A percentile compares a stretch with the other conserved stretches of the same genome.
phyloP scores from a whole-genome alignment of 1,140 invertebrate species.

The Phymastichus coffea region DNA sequence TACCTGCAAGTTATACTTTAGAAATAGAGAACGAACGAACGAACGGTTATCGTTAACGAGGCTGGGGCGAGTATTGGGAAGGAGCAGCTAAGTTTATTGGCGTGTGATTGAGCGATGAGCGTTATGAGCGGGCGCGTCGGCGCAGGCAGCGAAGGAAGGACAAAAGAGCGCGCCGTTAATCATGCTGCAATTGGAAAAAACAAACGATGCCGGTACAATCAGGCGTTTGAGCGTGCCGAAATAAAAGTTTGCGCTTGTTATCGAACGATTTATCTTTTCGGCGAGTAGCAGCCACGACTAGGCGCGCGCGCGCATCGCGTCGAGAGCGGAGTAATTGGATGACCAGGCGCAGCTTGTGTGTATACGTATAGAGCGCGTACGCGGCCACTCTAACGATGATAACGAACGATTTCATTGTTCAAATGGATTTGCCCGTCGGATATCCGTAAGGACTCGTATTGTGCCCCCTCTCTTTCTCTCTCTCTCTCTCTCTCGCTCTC shows the following conservation, averaged over 20 bases:
- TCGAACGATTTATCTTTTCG: slow-evolving; percentile 17
- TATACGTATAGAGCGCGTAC: not conserved
- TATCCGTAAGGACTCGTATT: not conserved
- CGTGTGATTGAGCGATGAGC: no score
- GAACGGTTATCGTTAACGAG: no score
- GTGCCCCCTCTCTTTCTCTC: not conserved
- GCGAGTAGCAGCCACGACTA: not conserved
- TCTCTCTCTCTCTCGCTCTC: not conserved
- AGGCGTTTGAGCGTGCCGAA: no score
- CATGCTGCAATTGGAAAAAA: no score
- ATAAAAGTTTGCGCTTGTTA: slow-evolving; percentile 19
- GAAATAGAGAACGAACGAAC: no score
- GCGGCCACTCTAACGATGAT: not conserved
- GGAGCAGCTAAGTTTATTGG: no score
- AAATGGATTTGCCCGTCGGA: slow-evolving; percentile 12
- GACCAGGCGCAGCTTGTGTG: not conserved
- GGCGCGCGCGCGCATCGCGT: not conserved
- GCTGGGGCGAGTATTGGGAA: no score
- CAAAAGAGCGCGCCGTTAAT: no score
- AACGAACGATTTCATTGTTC: slow-evolving; percentile 26
- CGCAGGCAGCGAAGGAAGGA: no score
- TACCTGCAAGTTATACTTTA: no score
- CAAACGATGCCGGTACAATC: no score
- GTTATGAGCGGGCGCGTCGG: no score
- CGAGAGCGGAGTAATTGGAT: slow-evolving; percentile 8